Percentiles rank a stretch among this genome's conserved stretches.
phyloP scores from a whole-genome alignment of 1,140 invertebrate genomes.

The Littorina saxatilis region DNA sequence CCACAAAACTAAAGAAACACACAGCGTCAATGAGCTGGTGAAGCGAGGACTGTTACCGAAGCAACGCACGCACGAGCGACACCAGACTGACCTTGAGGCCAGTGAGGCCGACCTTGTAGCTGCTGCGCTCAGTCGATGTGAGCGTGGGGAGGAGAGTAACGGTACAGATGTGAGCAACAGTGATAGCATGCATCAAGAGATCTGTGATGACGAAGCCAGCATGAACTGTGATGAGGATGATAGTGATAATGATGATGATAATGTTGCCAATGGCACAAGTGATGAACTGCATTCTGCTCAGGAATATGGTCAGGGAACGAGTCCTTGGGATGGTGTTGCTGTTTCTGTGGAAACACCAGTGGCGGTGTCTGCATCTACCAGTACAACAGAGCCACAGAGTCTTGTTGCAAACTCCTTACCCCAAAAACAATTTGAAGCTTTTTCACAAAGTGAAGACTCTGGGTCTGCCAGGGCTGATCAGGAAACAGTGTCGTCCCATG shows the following conservation, averaged over 20 bases:
- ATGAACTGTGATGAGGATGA: background rate
- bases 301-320: too few species aligned
- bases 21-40: constrained; percentile 48
- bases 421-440: too few species aligned
- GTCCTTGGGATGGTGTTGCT: too few species aligned
- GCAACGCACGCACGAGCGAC: constrained; percentile 10
- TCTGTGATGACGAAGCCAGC: background rate
- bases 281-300: too few species aligned
- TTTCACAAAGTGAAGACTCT: too few species aligned
- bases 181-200: background rate
- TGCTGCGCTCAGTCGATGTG: background rate
- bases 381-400: too few species aligned
- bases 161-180: background rate
- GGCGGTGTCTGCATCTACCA: too few species aligned
- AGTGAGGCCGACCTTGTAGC: constrained; percentile 9
- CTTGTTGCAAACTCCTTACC: too few species aligned
- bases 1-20: constrained; percentile 48
- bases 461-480: too few species aligned
- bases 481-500: background rate
- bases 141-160: too few species aligned
- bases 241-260: background rate
- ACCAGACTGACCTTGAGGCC: constrained; percentile 17
- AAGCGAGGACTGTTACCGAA: background rate
- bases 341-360: too few species aligned
- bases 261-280: too few species aligned